Evolutionary conservation across 2,113 vertebrate genomes (phyloP).

Genomic region (Uria lomvia): DNA sequence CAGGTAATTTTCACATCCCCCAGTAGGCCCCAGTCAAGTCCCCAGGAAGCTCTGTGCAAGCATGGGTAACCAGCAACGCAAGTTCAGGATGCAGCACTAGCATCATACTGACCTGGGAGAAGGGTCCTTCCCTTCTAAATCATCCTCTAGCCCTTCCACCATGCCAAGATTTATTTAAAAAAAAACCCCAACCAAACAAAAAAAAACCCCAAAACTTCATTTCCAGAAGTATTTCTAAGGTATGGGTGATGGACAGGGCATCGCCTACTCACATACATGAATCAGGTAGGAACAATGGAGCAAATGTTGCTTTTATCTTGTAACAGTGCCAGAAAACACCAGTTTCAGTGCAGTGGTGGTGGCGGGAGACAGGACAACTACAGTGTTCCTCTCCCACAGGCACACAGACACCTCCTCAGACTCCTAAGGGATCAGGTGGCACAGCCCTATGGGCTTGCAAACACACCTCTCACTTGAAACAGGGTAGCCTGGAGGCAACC

Average conservation of each 20-base stretch:
- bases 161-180: background rate
- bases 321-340: background rate
- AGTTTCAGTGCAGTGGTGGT: background rate
- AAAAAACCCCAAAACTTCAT: background rate
- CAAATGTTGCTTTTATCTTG: background rate
- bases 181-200: background rate
- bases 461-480: background rate
- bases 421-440: background rate
- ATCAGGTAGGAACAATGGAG: background rate
- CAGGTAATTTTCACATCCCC: background rate
- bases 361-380: background rate
- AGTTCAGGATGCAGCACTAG: background rate
- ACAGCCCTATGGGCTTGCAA: background rate
- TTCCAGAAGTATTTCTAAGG: background rate
- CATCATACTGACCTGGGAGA: background rate
- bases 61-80: background rate
- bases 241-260: accelerated
- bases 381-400: background rate
- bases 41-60: background rate
- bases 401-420: background rate
- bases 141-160: background rate
- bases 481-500: background rate
- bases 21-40: background rate
- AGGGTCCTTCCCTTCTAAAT: background rate
- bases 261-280: background rate